Evolutionary conservation across 2,113 vertebrate genomes (phyloP), one percentile per base, ranked within the genome.

Genomic region (Lepus europaeus): DNA sequence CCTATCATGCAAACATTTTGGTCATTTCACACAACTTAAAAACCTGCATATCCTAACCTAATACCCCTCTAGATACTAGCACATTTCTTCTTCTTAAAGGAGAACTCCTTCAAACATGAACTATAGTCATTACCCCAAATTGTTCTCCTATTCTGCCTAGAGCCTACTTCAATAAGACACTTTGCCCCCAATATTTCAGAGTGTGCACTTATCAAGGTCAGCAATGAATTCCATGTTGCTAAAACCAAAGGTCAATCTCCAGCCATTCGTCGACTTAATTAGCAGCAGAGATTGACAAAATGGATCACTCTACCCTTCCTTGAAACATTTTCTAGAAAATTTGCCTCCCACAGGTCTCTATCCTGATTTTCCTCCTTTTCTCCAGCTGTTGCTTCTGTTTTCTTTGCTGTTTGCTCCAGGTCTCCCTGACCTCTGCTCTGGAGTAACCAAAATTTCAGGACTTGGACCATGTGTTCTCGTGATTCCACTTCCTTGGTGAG

Each of bases 301-400:
- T 36, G 22, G 13, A 73, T 72, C 20, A 89, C 12, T 66, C 20
- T 4, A 69, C 2, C 91, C 31, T 76, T 45, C 20, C 56, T 53
- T 63, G n/a, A 89, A 92, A 77, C 16, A 19, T 23, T 77, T 92
- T 89, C 80, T 86, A 61, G 79, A 91, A 80, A 82, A 72, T 39
- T 7, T 86, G 95, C 19, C 64, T 70, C 70, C 49, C 19, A 77
- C 56, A 13, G 92, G 81, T 76, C 20, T 45, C 68, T 16, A 69
- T 45, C 1, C 63, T 76, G 39, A 89, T 70, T 53, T 79, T 84
- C 29, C 22, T 77, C 8, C 23, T 68, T 13, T 5, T 92, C 66
- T 69, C 51, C 22, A 85, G 45, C 13, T 25, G 64, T 3, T 90
- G 51, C 23, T 68, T 72, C 23, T 51, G 1, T 83, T 81, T 77